phyloP scores from a whole-genome alignment of 2,113 vertebrate genomes.

The Cyanistes caeruleus region DNA sequence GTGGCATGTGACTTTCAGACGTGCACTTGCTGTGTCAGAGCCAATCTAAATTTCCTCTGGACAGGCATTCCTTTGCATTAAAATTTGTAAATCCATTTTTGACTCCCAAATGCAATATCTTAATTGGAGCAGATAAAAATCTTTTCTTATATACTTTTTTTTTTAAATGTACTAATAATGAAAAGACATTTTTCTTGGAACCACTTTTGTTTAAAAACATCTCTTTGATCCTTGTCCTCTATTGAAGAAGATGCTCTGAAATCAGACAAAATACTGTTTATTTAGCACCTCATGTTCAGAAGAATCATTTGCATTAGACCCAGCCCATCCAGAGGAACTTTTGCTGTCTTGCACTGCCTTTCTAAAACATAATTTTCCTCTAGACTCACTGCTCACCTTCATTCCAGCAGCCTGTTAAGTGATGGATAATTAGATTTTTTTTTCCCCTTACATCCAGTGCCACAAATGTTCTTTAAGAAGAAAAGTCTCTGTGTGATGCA shows the following conservation, averaged over 20 bases:
- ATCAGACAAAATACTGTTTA: not conserved
- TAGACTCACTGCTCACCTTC: not conserved
- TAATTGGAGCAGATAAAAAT: not conserved
- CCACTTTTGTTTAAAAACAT: not conserved
- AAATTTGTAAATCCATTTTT: conserved; percentile 36
- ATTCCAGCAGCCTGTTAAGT: not conserved
- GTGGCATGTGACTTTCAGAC: conserved; percentile 6
- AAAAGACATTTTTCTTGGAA: not conserved
- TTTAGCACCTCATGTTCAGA: not conserved
- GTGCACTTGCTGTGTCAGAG: not conserved
- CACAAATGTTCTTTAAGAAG: not conserved
- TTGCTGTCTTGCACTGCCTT: not conserved
- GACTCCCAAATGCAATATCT: not conserved
- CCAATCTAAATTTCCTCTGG: conserved; percentile 32
- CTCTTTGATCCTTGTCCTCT: not conserved
- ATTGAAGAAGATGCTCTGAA: not conserved
- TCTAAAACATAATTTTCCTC: not conserved
- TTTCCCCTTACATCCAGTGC: not conserved
- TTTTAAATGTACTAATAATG: not conserved
- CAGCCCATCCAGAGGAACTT: not conserved
- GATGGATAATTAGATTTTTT: not conserved
- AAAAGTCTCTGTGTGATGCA: not conserved
- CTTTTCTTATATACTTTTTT: not conserved
- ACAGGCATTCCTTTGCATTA: conserved; percentile 22
- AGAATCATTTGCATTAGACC: not conserved